Conservation (phyloP, 1,140 invertebrate genomes). For the Papilio machaon region DNA sequence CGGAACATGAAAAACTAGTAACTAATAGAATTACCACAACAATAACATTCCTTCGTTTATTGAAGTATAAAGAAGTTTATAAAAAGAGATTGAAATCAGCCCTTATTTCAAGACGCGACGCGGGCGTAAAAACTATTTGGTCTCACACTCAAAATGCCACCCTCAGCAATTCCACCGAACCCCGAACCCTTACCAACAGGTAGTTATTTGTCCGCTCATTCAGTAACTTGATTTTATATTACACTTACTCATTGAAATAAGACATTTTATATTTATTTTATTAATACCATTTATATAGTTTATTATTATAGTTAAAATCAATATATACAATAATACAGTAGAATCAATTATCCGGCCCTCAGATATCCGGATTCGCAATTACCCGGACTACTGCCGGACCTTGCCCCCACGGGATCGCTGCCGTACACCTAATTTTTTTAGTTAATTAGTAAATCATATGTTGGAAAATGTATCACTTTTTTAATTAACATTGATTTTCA, state of each 20-base stretch:
- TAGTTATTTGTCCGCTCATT: constrained; percentile 4
- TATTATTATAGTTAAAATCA: neutral
- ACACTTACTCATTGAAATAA: neutral
- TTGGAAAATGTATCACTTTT: too few relatives aligned
- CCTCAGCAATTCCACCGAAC: constrained; percentile 8
- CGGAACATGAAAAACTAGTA: neutral
- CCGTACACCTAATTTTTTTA: too few relatives aligned
- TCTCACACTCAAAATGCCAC: constrained; percentile 13
- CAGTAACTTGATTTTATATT: neutral
- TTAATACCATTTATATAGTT: neutral
- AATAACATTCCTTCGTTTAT: neutral
- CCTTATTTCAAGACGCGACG: constrained; percentile 3
- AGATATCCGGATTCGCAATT: too few relatives aligned
- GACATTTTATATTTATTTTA: neutral
- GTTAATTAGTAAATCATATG: too few relatives aligned
- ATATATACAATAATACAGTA: too few relatives aligned
- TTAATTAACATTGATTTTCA: too few relatives aligned
- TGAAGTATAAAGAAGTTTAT: neutral
- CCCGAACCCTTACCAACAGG: constrained; percentile 10
- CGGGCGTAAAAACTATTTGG: constrained; percentile 16
- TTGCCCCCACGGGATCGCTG: too few relatives aligned
- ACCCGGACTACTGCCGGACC: too few relatives aligned
- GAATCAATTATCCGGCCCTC: too few relatives aligned
- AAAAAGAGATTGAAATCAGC: constrained; percentile 13
- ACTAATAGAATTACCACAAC: neutral